Conservation (phyloP, 2,797 vertebrate species). For the Carapus acus region DNA sequence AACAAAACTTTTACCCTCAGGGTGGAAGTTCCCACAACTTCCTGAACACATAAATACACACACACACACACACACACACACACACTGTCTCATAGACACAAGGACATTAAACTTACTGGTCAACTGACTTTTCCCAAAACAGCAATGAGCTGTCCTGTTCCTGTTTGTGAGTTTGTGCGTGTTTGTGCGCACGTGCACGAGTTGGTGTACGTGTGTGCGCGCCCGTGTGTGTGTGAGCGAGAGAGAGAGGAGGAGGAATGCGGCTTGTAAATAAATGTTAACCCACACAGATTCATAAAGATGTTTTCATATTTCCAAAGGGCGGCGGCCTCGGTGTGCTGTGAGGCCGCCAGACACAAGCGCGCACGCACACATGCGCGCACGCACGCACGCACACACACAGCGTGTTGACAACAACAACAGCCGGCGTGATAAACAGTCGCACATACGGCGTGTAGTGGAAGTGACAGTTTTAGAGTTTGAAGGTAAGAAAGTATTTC, state of each 20-base stretch:
- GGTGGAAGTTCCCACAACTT: too few species aligned
- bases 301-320: conserved; percentile 18
- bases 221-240: conserved; percentile 1
- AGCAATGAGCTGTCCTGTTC: background rate
- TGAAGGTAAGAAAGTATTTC: too few species aligned
- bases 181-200: too few species aligned
- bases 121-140: background rate
- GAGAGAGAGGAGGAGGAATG: conserved; percentile 3
- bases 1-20: too few species aligned
- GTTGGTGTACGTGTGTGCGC: background rate
- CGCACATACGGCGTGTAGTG: too few species aligned
- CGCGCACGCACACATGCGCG: background rate
- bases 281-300: conserved; percentile 19
- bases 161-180: conserved; percentile 2
- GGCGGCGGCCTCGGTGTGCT: conserved; percentile 1
- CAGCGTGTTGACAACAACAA: background rate
- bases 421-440: too few species aligned
- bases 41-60: background rate
- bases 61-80: conserved; percentile 16
- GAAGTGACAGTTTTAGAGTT: too few species aligned
- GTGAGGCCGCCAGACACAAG: conserved; percentile 7
- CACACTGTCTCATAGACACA: background rate
- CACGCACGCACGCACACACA: conserved; percentile 3
- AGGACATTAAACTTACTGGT: background rate
- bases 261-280: conserved; percentile 27